phyloP scores from a whole-genome alignment of 1,140 invertebrate species.

The Zaprionus africanus region DNA sequence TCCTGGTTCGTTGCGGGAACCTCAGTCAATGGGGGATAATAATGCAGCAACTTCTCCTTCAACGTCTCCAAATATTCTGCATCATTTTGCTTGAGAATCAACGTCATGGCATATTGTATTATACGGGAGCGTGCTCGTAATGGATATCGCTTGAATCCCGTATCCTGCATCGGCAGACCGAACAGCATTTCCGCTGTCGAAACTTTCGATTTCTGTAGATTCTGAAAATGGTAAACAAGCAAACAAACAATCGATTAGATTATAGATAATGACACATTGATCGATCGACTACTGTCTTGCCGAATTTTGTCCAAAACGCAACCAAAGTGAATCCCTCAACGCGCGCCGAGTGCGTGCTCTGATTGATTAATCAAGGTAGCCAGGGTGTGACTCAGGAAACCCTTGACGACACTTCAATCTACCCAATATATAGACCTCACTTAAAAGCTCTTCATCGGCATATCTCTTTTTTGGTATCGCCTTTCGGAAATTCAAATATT shows the following conservation, averaged over 20 bases:
- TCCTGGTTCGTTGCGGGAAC: not conserved
- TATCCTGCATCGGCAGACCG: slow-evolving; percentile 95
- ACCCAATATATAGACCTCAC: not conserved
- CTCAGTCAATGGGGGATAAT: slow-evolving; percentile 87
- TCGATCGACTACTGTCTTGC: slow-evolving; percentile 1
- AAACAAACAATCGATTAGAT: slow-evolving; percentile 9
- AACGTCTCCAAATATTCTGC: slow-evolving; percentile 91
- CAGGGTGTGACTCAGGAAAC: not conserved
- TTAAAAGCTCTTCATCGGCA: not conserved
- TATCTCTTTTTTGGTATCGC: not conserved
- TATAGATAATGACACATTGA: slow-evolving; percentile 18
- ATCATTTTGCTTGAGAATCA: slow-evolving; percentile 93
- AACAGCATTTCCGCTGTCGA: slow-evolving; percentile 96
- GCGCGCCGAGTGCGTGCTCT: not conserved
- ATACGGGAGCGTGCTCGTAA: slow-evolving; percentile 92
- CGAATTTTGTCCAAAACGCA: slow-evolving; percentile 1
- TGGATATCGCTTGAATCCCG: slow-evolving; percentile 94
- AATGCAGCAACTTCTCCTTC: slow-evolving; percentile 87
- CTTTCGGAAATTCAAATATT: not conserved
- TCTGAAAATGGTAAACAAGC: slow-evolving; percentile 85
- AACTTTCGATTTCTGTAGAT: slow-evolving; percentile 91
- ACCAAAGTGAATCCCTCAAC: slow-evolving; percentile 1
- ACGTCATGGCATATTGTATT: slow-evolving; percentile 95
- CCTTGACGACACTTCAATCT: not conserved
- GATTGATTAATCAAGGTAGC: slow-evolving; percentile 24